A percentile compares a stretch with the other conserved stretches of the same genome.
These are phyloP conservation scores for Uloborus diversus DNA, from an alignment of 1,140 invertebrate species.

Conservation along the genomic window DNA sequence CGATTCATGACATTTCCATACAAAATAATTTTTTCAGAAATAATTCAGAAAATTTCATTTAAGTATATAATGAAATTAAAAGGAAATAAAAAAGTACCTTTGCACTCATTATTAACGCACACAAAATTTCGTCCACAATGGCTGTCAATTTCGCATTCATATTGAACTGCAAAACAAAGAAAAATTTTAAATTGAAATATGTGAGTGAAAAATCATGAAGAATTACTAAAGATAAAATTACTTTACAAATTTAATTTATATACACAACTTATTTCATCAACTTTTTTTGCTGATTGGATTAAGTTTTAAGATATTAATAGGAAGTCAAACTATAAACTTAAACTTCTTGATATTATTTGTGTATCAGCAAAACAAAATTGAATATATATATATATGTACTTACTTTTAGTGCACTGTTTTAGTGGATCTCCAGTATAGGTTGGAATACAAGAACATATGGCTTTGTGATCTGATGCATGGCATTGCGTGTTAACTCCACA, in stretches of 20 bases:
- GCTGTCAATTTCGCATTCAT: constrained; percentile 64
- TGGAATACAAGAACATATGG: constrained; percentile 83
- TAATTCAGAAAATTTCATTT: too few species aligned
- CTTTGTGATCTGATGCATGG: constrained; percentile 80
- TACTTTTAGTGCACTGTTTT: constrained; percentile 75
- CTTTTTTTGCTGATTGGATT: not conserved
- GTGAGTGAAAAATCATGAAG: not conserved
- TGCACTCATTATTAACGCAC: constrained; percentile 64
- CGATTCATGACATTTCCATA: too few species aligned
- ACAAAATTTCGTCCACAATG: constrained; percentile 65
- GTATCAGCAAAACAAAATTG: too few species aligned
- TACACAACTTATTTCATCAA: not conserved
- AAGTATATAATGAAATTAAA: too few species aligned
- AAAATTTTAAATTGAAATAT: not conserved
- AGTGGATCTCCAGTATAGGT: constrained; percentile 87
- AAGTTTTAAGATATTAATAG: not conserved
- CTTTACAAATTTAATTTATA: not conserved
- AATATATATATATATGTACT: too few species aligned
- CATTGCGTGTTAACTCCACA: constrained; percentile 86
- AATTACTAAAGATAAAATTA: not conserved
- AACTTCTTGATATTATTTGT: too few species aligned
- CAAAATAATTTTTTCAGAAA: too few species aligned
- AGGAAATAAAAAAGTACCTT: too few species aligned
- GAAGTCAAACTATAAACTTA: too few species aligned
- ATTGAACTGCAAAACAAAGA: constrained; percentile 57